Evolutionary conservation across 2,113 vertebrate genomes (phyloP).

Genomic region (Albula glossodonta): DNA sequence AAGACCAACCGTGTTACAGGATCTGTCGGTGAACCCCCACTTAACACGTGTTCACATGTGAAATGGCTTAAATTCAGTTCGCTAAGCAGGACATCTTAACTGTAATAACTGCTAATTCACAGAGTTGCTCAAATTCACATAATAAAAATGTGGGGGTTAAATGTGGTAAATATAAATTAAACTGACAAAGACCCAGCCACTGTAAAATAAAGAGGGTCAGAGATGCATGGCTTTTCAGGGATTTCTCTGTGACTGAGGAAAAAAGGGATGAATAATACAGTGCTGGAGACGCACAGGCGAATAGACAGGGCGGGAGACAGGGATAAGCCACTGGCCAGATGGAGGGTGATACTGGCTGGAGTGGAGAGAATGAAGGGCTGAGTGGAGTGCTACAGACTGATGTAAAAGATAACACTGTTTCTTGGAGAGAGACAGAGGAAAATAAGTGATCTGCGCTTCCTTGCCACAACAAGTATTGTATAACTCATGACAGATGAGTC

Average conservation of each 20-base stretch:
- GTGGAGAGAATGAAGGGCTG: neutral
- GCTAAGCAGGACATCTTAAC: too few species aligned
- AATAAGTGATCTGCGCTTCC: neutral
- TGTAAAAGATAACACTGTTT: conserved; percentile 1
- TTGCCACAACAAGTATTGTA: neutral
- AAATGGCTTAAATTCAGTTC: too few species aligned
- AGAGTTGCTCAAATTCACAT: too few species aligned
- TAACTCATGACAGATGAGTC: neutral
- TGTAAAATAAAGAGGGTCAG: too few species aligned
- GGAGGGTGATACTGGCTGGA: neutral
- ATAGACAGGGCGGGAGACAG: neutral
- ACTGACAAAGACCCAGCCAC: too few species aligned
- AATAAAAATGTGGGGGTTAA: too few species aligned
- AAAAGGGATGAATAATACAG: neutral
- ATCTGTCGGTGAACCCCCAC: neutral
- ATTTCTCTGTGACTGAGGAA: neutral
- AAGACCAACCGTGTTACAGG: neutral
- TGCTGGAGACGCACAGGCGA: neutral
- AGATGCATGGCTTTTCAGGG: neutral
- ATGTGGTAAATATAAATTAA: too few species aligned
- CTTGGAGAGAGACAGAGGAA: neutral
- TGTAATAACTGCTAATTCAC: too few species aligned
- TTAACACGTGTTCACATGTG: too few species aligned
- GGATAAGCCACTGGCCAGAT: neutral
- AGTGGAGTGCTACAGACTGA: neutral